Conservation (phyloP, 2,113 vertebrate genomes). For the Oreocharis arfaki region DNA sequence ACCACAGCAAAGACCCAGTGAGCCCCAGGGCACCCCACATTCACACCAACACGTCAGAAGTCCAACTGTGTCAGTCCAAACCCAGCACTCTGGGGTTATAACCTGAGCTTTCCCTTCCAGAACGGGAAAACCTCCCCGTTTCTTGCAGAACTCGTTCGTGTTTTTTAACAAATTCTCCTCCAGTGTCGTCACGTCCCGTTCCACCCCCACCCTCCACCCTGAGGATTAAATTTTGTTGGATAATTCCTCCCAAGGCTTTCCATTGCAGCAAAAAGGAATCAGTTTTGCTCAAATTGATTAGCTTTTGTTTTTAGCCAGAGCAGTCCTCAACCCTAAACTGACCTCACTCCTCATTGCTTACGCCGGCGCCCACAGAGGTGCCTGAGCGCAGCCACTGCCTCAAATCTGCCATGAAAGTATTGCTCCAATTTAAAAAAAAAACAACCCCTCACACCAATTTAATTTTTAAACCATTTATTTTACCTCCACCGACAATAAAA, state of each 20-base stretch:
- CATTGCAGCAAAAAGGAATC: background rate
- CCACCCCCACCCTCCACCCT: rapidly evolving
- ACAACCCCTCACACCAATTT: background rate
- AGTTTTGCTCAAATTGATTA: background rate
- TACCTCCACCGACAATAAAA: background rate
- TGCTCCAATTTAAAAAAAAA: background rate
- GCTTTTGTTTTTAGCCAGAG: background rate
- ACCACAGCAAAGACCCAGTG: rapidly evolving
- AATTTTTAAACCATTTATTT: slow-evolving; percentile 11
- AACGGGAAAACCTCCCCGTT: background rate
- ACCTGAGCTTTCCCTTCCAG: background rate
- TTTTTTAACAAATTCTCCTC: background rate
- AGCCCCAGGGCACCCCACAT: rapidly evolving
- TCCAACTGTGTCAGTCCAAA: rapidly evolving
- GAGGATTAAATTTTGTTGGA: background rate
- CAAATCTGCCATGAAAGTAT: background rate
- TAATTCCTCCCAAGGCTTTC: background rate
- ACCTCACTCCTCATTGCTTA: background rate
- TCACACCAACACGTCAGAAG: background rate
- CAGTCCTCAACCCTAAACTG: background rate
- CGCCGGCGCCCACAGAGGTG: background rate
- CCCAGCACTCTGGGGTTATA: background rate
- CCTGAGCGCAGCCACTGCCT: background rate
- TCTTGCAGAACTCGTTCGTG: background rate
- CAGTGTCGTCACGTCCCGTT: background rate